Evolutionary conservation across 2,888 invertebrate genomes (phyloP).

Genomic region (Dynastes tityus): DNA sequence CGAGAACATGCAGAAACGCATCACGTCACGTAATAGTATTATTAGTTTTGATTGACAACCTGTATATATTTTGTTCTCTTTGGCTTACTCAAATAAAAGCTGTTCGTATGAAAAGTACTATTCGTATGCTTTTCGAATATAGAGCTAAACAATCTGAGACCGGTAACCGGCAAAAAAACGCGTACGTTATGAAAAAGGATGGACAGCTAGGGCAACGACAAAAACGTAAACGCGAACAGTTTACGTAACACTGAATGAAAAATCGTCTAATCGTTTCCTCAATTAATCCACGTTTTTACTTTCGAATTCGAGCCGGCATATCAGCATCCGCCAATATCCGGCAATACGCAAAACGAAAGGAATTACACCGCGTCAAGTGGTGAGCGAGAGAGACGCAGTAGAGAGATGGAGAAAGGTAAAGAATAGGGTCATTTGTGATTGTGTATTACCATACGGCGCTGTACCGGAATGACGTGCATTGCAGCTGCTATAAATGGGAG

Average conservation of each 20-base stretch:
- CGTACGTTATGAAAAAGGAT: background rate
- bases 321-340: constrained; percentile 31
- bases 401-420: constrained; percentile 14
- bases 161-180: background rate
- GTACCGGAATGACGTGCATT: background rate
- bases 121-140: background rate
- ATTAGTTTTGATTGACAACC: no score
- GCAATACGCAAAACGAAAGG: constrained; percentile 29
- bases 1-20: no score
- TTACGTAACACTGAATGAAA: constrained; percentile 29
- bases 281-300: constrained; percentile 42
- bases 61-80: no score
- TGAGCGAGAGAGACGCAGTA: background rate
- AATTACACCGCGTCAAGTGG: background rate
- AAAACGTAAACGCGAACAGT: constrained; percentile 22
- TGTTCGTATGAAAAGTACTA: background rate
- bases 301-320: constrained; percentile 31
- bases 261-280: constrained; percentile 36
- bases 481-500: background rate
- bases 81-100: no score
- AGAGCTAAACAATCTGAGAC: background rate
- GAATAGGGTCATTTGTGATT: constrained; percentile 24
- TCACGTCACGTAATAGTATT: no score
- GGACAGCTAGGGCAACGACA: background rate
- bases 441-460: background rate